These are phyloP conservation scores for Agrilus mali DNA, from an alignment of 2,888 invertebrate genomes.

Conservation along the genomic window DNA sequence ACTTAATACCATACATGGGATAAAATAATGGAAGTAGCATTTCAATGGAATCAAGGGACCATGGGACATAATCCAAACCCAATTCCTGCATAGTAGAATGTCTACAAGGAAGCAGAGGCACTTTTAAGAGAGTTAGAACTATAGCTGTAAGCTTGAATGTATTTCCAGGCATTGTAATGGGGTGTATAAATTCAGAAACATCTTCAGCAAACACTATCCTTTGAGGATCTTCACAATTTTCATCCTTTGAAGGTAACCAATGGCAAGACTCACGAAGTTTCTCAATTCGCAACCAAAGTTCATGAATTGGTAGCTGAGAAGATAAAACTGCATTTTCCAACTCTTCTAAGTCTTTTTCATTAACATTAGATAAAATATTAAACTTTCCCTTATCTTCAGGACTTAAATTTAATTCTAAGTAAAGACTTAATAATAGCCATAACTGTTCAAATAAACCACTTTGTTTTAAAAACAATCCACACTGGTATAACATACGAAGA, in stretches of 20 bases:
- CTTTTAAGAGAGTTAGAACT: slow-evolving; percentile 44
- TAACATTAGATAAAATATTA: slow-evolving; percentile 22
- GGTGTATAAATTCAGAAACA: slow-evolving; percentile 55
- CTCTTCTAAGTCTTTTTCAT: slow-evolving; percentile 40
- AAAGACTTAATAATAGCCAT: slow-evolving; percentile 56
- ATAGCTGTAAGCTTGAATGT: slow-evolving; percentile 47
- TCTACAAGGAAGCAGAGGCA: slow-evolving; percentile 42
- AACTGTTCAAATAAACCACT: slow-evolving; percentile 64
- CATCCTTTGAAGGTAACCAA: slow-evolving; percentile 48
- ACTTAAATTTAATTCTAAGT: slow-evolving; percentile 52
- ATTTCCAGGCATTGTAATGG: slow-evolving; percentile 44
- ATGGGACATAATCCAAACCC: slow-evolving; percentile 33
- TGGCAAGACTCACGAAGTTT: slow-evolving; percentile 58
- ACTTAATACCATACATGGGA: slow-evolving; percentile 25
- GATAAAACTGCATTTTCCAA: slow-evolving; percentile 49
- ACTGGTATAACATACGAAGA: slow-evolving; percentile 38
- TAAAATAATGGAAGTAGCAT: slow-evolving; percentile 33
- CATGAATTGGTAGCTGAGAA: slow-evolving; percentile 53
- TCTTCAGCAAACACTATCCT: slow-evolving; percentile 51
- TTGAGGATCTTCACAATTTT: slow-evolving; percentile 45
- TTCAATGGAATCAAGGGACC: slow-evolving; percentile 40
- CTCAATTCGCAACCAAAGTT: slow-evolving; percentile 65
- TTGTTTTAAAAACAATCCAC: slow-evolving; percentile 50
- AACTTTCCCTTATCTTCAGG: slow-evolving; percentile 22
- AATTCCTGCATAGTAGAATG: slow-evolving; percentile 34